Evolutionary conservation across 92 coral and sea anemone genomes (phyloP).

Genomic region (Paragorgia papillata): DNA sequence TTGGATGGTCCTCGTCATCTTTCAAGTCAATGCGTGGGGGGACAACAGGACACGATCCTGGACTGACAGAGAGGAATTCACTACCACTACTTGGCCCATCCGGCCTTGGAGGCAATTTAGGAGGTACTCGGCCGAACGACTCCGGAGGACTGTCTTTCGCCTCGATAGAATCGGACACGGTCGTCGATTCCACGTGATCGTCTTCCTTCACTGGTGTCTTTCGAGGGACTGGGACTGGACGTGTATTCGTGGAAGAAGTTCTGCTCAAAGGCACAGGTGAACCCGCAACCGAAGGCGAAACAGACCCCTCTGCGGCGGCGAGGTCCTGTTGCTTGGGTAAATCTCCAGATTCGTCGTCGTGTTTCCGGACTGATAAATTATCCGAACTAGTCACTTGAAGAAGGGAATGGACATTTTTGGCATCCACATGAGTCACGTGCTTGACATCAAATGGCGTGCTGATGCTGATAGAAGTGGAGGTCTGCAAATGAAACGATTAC

Average conservation of each 20-base stretch:
- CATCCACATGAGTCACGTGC: slow-evolving; percentile 90
- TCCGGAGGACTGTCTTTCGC: background rate
- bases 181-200: background rate
- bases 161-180: background rate
- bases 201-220: background rate
- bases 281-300: background rate
- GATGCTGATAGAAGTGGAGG: slow-evolving; percentile 43
- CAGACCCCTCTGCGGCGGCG: background rate
- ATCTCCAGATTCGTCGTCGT: background rate
- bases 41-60: background rate
- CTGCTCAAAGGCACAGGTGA: background rate
- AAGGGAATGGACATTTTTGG: slow-evolving; percentile 88
- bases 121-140: slow-evolving; percentile 18
- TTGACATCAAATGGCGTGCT: slow-evolving; percentile 92
- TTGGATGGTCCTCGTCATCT: background rate
- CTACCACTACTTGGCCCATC: background rate
- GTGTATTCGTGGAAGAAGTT: background rate
- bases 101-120: slow-evolving; percentile 35
- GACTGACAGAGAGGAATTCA: background rate
- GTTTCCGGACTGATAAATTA: background rate
- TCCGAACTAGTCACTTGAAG: slow-evolving; percentile 65
- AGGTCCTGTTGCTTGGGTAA: background rate
- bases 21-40: slow-evolving; percentile 16
- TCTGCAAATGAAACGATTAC: background rate
- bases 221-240: slow-evolving; percentile 35